Evolutionary conservation across 2,797 vertebrate species (phyloP).

Genomic region (Moxostoma hubbsi): DNA sequence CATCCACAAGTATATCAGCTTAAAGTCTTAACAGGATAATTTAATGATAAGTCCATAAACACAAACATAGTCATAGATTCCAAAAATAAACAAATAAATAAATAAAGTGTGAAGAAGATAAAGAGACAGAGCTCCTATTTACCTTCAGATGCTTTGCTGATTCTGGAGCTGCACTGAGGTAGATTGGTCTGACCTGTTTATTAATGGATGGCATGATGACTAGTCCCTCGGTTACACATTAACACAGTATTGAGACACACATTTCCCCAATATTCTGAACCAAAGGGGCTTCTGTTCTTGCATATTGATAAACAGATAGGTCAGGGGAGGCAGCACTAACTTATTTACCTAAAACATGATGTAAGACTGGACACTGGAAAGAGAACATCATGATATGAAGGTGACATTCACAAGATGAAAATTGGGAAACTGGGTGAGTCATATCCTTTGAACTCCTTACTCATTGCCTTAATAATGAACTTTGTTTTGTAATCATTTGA

Average conservation of each 20-base stretch:
- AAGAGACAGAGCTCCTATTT: constrained; percentile 34
- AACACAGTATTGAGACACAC: constrained; percentile 58
- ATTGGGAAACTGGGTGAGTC: constrained; percentile 33
- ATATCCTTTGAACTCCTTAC: not conserved
- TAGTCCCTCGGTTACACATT: constrained; percentile 58
- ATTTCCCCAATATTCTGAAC: constrained; percentile 32
- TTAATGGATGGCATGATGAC: constrained; percentile 48
- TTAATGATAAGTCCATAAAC: not conserved
- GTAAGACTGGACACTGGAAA: constrained; percentile 1
- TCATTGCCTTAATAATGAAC: not conserved
- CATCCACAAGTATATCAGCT: not conserved
- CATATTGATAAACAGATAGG: constrained; percentile 42
- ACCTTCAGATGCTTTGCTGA: constrained; percentile 48
- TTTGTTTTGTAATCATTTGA: not conserved
- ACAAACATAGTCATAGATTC: not conserved
- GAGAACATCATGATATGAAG: constrained; percentile 1
- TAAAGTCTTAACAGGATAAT: not conserved
- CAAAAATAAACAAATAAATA: too few relatives aligned
- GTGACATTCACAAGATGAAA: constrained; percentile 9
- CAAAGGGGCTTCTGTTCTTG: constrained; percentile 37
- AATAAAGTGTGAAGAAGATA: constrained; percentile 9
- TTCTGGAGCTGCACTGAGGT: constrained; percentile 33
- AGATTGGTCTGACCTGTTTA: constrained; percentile 24
- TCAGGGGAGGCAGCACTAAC: constrained; percentile 17
- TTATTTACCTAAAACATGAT: constrained; percentile 24